Evolutionary conservation across 2,797 vertebrate genomes (phyloP).

Genomic region (Calcarius lapponicus): DNA sequence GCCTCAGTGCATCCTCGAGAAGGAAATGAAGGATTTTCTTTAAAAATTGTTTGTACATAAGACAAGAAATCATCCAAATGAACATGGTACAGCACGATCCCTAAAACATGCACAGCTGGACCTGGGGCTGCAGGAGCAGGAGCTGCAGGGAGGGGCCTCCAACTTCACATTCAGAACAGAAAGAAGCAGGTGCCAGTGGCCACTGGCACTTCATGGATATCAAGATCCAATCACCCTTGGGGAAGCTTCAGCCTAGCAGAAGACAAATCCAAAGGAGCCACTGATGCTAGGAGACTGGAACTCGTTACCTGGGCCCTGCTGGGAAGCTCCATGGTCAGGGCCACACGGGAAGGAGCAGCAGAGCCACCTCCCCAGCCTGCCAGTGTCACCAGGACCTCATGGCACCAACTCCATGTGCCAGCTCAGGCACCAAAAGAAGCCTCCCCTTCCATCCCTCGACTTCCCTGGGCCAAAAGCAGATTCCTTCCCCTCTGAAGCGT

Average conservation of each 20-base stretch:
- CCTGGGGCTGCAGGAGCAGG: neutral
- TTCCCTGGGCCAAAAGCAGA: neutral
- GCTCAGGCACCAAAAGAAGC: neutral
- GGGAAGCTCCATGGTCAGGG: neutral
- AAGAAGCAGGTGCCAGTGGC: neutral
- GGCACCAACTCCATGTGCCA: fast-evolving
- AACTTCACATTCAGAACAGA: neutral
- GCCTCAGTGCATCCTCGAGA: slow-evolving; percentile 66
- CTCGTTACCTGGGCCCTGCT: neutral
- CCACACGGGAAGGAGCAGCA: neutral
- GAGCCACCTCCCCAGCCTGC: fast-evolving
- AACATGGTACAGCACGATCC: neutral
- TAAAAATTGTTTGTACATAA: slow-evolving; percentile 71
- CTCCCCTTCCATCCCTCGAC: fast-evolving
- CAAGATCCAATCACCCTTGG: fast-evolving
- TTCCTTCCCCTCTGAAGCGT: neutral
- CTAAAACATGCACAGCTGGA: slow-evolving; percentile 65
- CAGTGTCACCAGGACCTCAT: fast-evolving
- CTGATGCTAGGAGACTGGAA: fast-evolving
- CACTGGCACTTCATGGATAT: fast-evolving
- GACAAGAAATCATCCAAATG: slow-evolving; percentile 51
- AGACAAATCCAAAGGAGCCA: neutral
- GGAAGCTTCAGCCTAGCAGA: neutral
- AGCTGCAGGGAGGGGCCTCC: neutral
- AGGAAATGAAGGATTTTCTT: slow-evolving; percentile 45